Percentiles rank a stretch among this genome's conserved stretches.
Evolutionary conservation across 2,888 invertebrate species (phyloP).

Genomic region (Arctia plantaginis): DNA sequence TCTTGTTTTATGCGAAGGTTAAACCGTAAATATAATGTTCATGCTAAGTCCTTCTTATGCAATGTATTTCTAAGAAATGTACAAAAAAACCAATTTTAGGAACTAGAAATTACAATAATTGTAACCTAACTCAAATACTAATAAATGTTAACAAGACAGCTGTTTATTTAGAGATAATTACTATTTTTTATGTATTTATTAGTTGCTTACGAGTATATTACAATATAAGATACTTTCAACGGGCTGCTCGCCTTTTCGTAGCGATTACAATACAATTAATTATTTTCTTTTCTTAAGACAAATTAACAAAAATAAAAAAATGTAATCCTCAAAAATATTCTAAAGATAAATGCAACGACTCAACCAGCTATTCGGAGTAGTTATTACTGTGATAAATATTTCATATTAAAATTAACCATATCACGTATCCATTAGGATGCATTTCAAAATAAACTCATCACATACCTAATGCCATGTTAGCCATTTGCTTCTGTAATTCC

Average conservation of each 20-base stretch:
- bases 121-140: too few relatives aligned
- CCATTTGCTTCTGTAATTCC: constrained; percentile 90
- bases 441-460: not conserved
- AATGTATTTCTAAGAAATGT: not conserved
- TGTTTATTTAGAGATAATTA: too few relatives aligned
- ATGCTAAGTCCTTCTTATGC: not conserved
- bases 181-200: too few relatives aligned
- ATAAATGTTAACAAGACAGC: too few relatives aligned
- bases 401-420: not conserved
- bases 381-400: not conserved
- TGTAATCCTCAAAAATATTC: too few relatives aligned
- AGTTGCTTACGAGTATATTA: too few relatives aligned
- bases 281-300: too few relatives aligned
- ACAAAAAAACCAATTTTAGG: not conserved
- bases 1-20: not conserved
- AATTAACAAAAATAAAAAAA: too few relatives aligned
- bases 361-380: not conserved
- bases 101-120: too few relatives aligned
- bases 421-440: not conserved
- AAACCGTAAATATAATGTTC: not conserved
- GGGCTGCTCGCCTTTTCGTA: too few relatives aligned
- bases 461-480: constrained; percentile 87
- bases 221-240: too few relatives aligned
- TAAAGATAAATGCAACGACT: not conserved
- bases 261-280: too few relatives aligned